A percentile compares a stretch with the other conserved stretches of the same genome.
Conservation (phyloP, 1,140 invertebrate species). For the Adoxophyes honmai region DNA sequence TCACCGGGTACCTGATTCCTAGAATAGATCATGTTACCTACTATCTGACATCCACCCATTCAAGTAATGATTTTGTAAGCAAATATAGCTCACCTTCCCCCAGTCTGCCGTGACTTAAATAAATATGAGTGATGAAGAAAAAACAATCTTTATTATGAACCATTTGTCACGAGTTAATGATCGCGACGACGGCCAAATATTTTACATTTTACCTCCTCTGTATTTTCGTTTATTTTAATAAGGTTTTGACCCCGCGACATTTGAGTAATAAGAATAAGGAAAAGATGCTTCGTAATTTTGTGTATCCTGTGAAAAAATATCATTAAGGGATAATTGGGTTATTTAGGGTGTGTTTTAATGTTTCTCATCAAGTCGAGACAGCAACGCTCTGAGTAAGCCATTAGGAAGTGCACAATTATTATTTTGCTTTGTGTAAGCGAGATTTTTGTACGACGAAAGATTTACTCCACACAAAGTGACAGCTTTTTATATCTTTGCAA, state of each 20-base stretch:
- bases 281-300: not conserved
- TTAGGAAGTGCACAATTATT: no score
- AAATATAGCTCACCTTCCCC: no score
- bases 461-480: no score
- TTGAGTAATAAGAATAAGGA: not conserved
- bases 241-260: not conserved
- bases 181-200: not conserved
- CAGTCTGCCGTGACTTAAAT: no score
- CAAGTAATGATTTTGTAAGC: no score
- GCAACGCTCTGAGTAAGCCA: no score
- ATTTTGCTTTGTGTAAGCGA: no score
- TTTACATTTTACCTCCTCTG: not conserved
- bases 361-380: not conserved
- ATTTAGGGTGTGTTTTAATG: slow-evolving; percentile 5
- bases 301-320: not conserved
- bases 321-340: not conserved
- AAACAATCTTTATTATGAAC: slow-evolving; percentile 1
- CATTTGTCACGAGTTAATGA: slow-evolving; percentile 3
- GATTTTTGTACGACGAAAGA: no score
- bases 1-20: no score
- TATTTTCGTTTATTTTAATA: not conserved
- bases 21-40: no score
- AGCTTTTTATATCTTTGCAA: no score
- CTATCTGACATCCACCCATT: no score
- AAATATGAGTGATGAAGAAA: slow-evolving; percentile 3